These are phyloP conservation scores for Rhagium mordax DNA, from an alignment of 2,888 invertebrate genomes.

Conservation along the genomic window DNA sequence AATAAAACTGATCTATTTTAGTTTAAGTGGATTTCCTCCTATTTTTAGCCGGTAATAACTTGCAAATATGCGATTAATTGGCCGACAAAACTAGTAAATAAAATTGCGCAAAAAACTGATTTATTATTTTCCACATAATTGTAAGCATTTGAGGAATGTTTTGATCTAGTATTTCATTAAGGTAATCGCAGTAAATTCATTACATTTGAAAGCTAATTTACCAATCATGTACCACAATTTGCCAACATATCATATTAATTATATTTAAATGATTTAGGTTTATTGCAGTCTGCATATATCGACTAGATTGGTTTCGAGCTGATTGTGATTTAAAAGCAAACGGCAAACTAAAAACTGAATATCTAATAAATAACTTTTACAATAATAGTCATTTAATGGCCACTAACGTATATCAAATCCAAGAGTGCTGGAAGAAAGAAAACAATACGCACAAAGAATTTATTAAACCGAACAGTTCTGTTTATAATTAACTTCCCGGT, in stretches of 20 bases:
- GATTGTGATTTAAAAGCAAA: conserved; percentile 54
- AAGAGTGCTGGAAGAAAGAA: conserved; percentile 23
- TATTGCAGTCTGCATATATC: conserved; percentile 42
- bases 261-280: conserved; percentile 49
- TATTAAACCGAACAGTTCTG: background rate
- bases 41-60: too few relatives aligned
- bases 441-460: conserved; percentile 12
- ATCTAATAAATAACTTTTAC: conserved; percentile 47
- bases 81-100: background rate
- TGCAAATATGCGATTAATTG: background rate
- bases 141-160: conserved; percentile 9
- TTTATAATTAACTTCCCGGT: conserved; percentile 18
- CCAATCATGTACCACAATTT: conserved; percentile 45
- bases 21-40: too few relatives aligned
- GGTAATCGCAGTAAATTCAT: conserved; percentile 30
- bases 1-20: too few relatives aligned
- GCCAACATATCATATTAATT: conserved; percentile 50
- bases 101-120: background rate
- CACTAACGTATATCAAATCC: conserved; percentile 20
- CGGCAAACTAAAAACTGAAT: conserved; percentile 45
- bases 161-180: conserved; percentile 19
- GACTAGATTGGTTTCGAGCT: conserved; percentile 49
- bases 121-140: background rate
- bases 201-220: conserved; percentile 45
- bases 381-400: conserved; percentile 32